Evolutionary conservation across 2,113 vertebrate species (phyloP), one percentile per base, ranked within the genome.

Genomic region (Chelonoidis abingdonii): DNA sequence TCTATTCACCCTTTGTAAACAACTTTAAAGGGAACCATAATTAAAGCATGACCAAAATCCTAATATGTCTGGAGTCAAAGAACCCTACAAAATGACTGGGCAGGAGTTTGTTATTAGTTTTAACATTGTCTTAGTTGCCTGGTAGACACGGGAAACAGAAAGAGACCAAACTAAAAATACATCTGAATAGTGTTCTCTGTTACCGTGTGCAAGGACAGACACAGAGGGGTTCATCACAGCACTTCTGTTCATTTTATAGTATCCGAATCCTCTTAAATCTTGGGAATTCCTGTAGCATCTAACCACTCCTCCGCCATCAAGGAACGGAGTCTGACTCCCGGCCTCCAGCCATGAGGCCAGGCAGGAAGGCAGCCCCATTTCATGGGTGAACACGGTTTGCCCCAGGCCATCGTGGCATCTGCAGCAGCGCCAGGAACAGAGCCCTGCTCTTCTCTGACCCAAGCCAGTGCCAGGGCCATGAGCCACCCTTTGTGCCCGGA

Each of bases 161-260:
- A 89, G 52, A 3, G 8, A 21, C 62, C 89, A 49, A 94, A 95
- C 29, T 41, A 35, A 72, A 53, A 76, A 38, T 80, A 41, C 62
- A 41, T 65, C 50, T 82, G 93, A 81, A 50, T 69, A 82, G 83
- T 82, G 78, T 31, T 94, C 57, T 94, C 90, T 89, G 78, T 93
- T 87, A 2, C 0, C 1, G 41, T 7, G 62, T 35, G 14, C 31
- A 17, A 16, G 31, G 4, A 65, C 14, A 8, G 31, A 9, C 14
- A 17, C 62, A 35, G 29, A 35, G 7, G 31, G 65, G n/a, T 38
- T n/a, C 65, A 69, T 17, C 62, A 4, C 31, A 17, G 16, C 62
- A 16, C 31, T 35, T 31, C 16, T 65, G 1, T 35, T 65, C 16
- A 8, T 17, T 17, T 35, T 8, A 35, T 35, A n/a, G 3, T 65